These are phyloP conservation scores for Otocyon megalotis DNA, from an alignment of 2,113 vertebrate species.

Conservation along the genomic window DNA sequence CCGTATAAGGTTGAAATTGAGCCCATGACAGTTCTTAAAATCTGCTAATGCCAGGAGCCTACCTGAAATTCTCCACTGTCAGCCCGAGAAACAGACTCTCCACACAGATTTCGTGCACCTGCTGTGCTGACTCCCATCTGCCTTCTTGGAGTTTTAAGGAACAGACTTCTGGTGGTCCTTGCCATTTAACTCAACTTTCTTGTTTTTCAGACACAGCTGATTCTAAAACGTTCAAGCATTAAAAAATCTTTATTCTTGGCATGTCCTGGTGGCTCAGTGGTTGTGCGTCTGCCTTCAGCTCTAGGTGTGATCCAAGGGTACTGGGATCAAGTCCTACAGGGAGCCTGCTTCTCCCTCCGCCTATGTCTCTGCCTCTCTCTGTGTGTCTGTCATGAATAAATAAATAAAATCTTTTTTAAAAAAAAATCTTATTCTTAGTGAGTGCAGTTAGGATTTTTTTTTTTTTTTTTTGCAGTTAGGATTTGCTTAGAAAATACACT, in stretches of 20 bases:
- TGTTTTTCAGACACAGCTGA: background rate
- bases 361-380: too few species aligned
- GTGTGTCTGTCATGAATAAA: too few species aligned
- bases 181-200: slow-evolving; percentile 1
- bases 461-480: too few species aligned
- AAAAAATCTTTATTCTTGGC: background rate
- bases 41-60: background rate
- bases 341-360: too few species aligned
- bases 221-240: background rate
- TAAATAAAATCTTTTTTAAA: too few species aligned
- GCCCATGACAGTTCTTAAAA: background rate
- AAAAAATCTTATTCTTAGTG: background rate
- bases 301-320: too few species aligned
- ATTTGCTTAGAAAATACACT: slow-evolving; percentile 11
- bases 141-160: background rate
- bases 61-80: background rate
- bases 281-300: too few species aligned
- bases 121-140: background rate
- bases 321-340: too few species aligned
- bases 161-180: background rate
- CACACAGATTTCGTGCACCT: background rate
- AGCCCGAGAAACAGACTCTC: background rate
- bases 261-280: too few species aligned
- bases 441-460: background rate
- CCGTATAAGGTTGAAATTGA: background rate